Base-by-base conservation (phyloP, 1,140 invertebrate species). In the Vanessa tameamea region DNA sequence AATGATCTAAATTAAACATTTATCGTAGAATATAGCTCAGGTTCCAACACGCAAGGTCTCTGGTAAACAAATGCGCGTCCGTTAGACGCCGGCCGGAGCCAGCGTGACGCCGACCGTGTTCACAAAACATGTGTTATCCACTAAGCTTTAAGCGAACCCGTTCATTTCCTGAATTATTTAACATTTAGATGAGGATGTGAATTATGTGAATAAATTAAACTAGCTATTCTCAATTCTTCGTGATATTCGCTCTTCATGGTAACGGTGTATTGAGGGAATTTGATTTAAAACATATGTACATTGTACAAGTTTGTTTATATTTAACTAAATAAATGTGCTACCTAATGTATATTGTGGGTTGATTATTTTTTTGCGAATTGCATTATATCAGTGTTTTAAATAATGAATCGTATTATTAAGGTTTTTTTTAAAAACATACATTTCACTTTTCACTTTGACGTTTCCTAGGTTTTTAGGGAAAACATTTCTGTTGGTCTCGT, bases 101-200 rank as follows among this genome's bases (percentile, higher is more conserved):
- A 71, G 69, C 69, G 48, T 71, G 69, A 71, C 61, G 69, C 69
- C 69, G 47, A 16, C 57, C 37, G 51, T 20, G 53, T 59, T 59
- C 67, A 47, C 53, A 37, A 55, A 69, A 69, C 67, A 69, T 57
- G 67, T 69, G 67, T 69, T 59, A 69, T 57, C 59, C 57, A 43
- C 57, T 59, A 59, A 69, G 67, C 23, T 61, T 37, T 37, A 61
- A 61, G 31, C n/a, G 55, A 55, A 12, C 26, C 67, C 55, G 67
- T 69, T 59, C 55, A 59, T 61, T 53, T 37, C 57, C 67, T 69
- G 67, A 69, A 69, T 69, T 69, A 69, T 69, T 69, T 69, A 59
- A 69, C 67, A 69, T 69, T 57, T 69, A 69, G 55, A 69, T 69
- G 67, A 69, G 67, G 53, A 15, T 59, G 16, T 69, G 55, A 69